Base-by-base conservation (phyloP, 2,888 invertebrate genomes). In the Argynnis bischoffii region DNA sequence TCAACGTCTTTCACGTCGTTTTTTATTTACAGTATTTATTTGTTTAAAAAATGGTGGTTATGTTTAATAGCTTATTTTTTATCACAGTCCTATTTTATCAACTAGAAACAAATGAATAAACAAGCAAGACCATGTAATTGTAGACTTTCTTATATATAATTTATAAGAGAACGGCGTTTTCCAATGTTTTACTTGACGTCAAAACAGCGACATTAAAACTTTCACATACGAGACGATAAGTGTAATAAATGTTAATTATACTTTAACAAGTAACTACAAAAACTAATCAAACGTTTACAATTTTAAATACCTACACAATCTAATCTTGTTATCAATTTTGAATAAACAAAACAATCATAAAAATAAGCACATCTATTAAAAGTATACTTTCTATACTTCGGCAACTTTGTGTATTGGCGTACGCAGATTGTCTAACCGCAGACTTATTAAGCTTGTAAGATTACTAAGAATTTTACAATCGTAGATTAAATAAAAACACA, bases 391-490 rank as follows among this genome's bases (percentile, higher is more conserved):
- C 35, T 35, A 55, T 41, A 47, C 21, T 21, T 50, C 2, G 50
- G 16, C n/a, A 31, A 60, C n/a, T 48, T 31, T 35, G 6, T n/a
- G 31, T 14, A 50, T 8, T 41, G 35, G 8, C 21, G 26, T 59
- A 48, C n/a, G 57, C 47, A n/a, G 35, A 18, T 60, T 15, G 18
- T 51, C 35, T 41, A 61, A 61, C 51, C 51, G 51, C 35, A 61
- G 51, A 51, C 15, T 18, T 15, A 46, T 47, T 35, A 31, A 63
- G 21, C 16, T 16, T 26, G 13, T 55, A 41, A 31, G 26, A 55
- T 59, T 68, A 57, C 63, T 51, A 14, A 56, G 63, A 63, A 66
- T 26, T 18, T 61, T 55, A 63, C 13, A 56, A 61, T 46, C 46
- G 51, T n/a, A 41, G 31, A 47, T 64, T 31, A 41, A 15, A 67